These are phyloP conservation scores for Zygaena filipendulae DNA, from an alignment of 2,888 invertebrate species.

Conservation along the genomic window DNA sequence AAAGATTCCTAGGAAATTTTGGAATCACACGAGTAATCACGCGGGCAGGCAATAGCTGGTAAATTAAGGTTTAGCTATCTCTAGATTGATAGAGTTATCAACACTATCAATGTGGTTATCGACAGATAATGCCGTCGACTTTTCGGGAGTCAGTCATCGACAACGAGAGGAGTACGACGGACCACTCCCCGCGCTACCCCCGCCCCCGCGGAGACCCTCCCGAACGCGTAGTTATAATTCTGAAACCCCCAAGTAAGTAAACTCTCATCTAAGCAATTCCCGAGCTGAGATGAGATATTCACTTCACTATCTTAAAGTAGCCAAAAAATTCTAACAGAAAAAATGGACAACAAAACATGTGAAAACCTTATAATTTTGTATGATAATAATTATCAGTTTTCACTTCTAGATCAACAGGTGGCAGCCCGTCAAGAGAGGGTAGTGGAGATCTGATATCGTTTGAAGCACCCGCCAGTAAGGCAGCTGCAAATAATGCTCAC, in stretches of 20 bases:
- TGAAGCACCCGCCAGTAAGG: conserved; percentile 70
- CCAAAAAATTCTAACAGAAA: too few relatives aligned
- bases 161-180: conserved; percentile 46
- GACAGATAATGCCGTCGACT: conserved; percentile 46
- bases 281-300: too few relatives aligned
- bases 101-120: conserved; percentile 17
- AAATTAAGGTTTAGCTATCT: too few relatives aligned
- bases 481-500: conserved; percentile 54
- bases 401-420: conserved; percentile 55
- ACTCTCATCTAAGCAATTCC: too few relatives aligned
- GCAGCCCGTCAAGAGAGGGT: conserved; percentile 45
- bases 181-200: conserved; percentile 52
- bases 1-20: too few relatives aligned
- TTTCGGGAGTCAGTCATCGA: conserved; percentile 36
- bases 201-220: conserved; percentile 50
- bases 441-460: conserved; percentile 78
- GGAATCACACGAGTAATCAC: too few relatives aligned
- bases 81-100: conserved; percentile 11
- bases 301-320: too few relatives aligned
- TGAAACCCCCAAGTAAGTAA: conserved; percentile 35
- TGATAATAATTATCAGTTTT: too few relatives aligned
- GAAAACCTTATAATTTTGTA: too few relatives aligned
- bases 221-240: conserved; percentile 32
- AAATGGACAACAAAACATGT: too few relatives aligned
- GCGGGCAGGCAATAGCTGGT: too few relatives aligned